These are phyloP conservation scores for Drosophila yakuba DNA, from an alignment of 1,140 invertebrate genomes.

Conservation along the genomic window DNA sequence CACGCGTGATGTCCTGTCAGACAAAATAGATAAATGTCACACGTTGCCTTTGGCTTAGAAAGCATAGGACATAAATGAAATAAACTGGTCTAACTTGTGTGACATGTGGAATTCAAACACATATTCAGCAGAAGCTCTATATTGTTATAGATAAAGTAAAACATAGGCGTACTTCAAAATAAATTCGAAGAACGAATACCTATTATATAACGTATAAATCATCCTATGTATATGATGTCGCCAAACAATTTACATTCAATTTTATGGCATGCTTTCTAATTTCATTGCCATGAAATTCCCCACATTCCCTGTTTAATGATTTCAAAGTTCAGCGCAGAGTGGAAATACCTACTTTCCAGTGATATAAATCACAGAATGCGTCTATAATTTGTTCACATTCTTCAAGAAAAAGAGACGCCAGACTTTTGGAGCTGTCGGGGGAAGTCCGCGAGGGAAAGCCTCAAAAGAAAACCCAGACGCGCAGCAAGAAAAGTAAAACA, in stretches of 20 bases:
- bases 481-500: slow-evolving; percentile 31
- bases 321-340: slow-evolving; percentile 24
- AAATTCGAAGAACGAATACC: too few species aligned
- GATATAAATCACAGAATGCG: slow-evolving; percentile 31
- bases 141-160: too few species aligned
- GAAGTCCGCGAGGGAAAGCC: slow-evolving; percentile 5
- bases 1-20: slow-evolving; percentile 28
- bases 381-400: slow-evolving; percentile 74
- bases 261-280: background rate
- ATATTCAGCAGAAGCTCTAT: background rate
- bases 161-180: too few species aligned
- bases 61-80: background rate
- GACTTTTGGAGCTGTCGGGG: slow-evolving; percentile 10
- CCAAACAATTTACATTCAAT: slow-evolving; percentile 14
- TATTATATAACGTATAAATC: too few species aligned
- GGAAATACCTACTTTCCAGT: slow-evolving; percentile 53
- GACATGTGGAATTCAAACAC: background rate
- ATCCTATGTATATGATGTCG: background rate
- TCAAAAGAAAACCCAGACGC: slow-evolving; percentile 51
- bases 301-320: slow-evolving; percentile 26
- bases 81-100: background rate
- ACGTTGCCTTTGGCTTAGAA: background rate
- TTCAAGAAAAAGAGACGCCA: slow-evolving; percentile 45
- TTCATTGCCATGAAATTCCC: slow-evolving; percentile 6
- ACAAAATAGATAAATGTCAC: slow-evolving; percentile 28